Base-by-base conservation (phyloP, 2,888 invertebrate species). In the Napeogenes inachia region DNA sequence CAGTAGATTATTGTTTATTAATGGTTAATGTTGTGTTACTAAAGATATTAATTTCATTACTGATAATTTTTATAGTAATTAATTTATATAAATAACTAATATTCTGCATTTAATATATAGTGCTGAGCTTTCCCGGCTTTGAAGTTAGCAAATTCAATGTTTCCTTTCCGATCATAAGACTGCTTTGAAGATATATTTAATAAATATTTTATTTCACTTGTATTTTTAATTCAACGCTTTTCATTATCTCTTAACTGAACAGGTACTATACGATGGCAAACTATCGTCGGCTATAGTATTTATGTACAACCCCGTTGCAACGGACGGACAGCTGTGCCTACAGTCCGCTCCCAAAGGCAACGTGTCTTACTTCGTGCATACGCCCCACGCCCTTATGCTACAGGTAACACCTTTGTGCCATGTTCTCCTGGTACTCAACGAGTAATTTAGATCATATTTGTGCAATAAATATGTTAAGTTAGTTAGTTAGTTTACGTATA, bases 251-350 rank as follows among this genome's bases (percentile, higher is more conserved):
- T 21, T 57, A 8, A 46, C 32, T 21, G 38, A 54, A 8, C 92
- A 98, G 98, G 98, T 99, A 70, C 92, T 99, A 74, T 99, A 99
- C 91, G 99, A 99, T 90, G 99, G 99, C 68, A 98, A 98, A 90
- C 92, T 99, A 81, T 98, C 99, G 68, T 96, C 95, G 77, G 97
- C 97, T 71, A 97, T 99, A 83, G 98, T 99, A 80, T 99, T 99
- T 92, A 98, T 99, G 97, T 99, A 99, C 93, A 99, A 99, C 91
- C 99, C 99, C 68, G 99, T 99, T 77, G 99, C 99, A 68, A 99
- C 99, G 70, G 99, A 99, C 90, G 97, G 98, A 71, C 99, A 99
- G 91, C 93, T 99, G 69, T 99, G 99, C 91, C 93, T 99, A 72
- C 99, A 99, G 91, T 98, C 98, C 57, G 98, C 99, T 73, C 99